A percentile compares a stretch with the other conserved stretches of the same genome.
phyloP scores from a whole-genome alignment of 2,888 invertebrate genomes.

The Nesidiocoris tenuis region DNA sequence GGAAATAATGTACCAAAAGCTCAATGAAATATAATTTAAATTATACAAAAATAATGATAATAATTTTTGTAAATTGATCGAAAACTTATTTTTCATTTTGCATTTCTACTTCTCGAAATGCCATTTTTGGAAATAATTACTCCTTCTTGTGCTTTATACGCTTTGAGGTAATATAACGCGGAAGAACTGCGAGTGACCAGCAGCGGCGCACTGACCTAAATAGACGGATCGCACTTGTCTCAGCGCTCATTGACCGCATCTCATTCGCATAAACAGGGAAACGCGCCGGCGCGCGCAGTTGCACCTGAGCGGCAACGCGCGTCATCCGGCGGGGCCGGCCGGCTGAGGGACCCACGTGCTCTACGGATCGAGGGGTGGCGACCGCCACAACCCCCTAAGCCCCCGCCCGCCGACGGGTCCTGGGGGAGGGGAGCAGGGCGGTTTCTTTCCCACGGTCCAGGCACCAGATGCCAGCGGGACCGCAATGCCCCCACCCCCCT shows the following conservation, averaged over 20 bases:
- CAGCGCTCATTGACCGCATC: not conserved
- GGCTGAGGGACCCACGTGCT: not conserved
- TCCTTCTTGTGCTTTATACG: too few relatives aligned
- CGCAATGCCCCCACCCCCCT: conserved; percentile 44
- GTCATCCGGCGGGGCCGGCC: not conserved
- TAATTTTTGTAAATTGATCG: too few relatives aligned
- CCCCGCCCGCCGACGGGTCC: not conserved
- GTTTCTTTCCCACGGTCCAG: conserved; percentile 47
- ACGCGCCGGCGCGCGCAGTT: not conserved
- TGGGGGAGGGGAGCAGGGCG: conserved; percentile 8
- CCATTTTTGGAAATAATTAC: too few relatives aligned
- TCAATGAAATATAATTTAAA: too few relatives aligned
- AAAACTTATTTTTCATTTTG: too few relatives aligned
- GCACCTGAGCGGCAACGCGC: not conserved
- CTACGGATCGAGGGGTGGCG: not conserved
- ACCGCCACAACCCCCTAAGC: conserved; percentile 12
- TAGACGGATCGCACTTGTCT: not conserved
- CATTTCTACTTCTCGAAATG: too few relatives aligned
- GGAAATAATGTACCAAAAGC: too few relatives aligned
- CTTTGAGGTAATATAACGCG: too few relatives aligned
- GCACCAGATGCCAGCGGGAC: conserved; percentile 49
- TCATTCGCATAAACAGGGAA: not conserved
- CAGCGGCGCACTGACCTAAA: too few relatives aligned
- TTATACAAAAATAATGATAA: too few relatives aligned
- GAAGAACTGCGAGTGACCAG: too few relatives aligned